Percentiles rank a stretch among this genome's conserved stretches.
These are phyloP conservation scores for Blastobasis lacticolella DNA, from an alignment of 2,888 invertebrate species.

Conservation along the genomic window DNA sequence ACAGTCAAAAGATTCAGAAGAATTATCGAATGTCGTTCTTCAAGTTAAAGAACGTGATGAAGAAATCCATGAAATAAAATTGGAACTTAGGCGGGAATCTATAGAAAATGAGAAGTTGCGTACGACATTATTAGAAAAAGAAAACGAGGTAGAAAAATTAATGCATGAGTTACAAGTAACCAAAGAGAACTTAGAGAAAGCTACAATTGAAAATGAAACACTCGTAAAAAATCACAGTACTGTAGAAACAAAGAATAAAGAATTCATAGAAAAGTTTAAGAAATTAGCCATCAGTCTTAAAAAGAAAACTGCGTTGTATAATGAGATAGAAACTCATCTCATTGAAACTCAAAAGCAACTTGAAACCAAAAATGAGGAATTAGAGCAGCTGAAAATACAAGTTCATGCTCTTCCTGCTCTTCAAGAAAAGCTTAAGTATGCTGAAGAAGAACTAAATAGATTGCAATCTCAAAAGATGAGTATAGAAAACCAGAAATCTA, in stretches of 20 bases:
- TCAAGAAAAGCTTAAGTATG: constrained; percentile 52
- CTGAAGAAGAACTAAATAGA: constrained; percentile 53
- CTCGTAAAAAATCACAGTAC: constrained; percentile 40
- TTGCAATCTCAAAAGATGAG: constrained; percentile 38
- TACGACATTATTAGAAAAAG: constrained; percentile 69
- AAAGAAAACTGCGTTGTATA: constrained; percentile 78
- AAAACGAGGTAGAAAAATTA: constrained; percentile 58
- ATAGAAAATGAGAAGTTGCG: constrained; percentile 78
- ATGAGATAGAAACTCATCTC: constrained; percentile 76
- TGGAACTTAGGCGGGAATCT: constrained; percentile 73
- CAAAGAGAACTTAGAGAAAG: constrained; percentile 49
- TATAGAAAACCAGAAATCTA: constrained; percentile 40
- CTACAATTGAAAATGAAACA: constrained; percentile 54
- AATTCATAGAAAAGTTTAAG: constrained; percentile 84
- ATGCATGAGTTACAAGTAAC: constrained; percentile 59
- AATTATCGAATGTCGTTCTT: constrained; percentile 52
- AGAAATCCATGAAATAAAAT: constrained; percentile 69
- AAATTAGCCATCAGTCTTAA: constrained; percentile 85
- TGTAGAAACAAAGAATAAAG: constrained; percentile 77
- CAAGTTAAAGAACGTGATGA: constrained; percentile 72
- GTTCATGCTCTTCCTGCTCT: constrained; percentile 46
- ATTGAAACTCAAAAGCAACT: constrained; percentile 46
- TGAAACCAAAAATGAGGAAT: constrained; percentile 36
- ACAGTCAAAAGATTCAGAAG: constrained; percentile 62
- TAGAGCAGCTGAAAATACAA: constrained; percentile 48